Percentiles rank a stretch among this genome's conserved stretches.
Conservation (phyloP, 2,888 invertebrate genomes). For the Phrixothrix hirtus region DNA sequence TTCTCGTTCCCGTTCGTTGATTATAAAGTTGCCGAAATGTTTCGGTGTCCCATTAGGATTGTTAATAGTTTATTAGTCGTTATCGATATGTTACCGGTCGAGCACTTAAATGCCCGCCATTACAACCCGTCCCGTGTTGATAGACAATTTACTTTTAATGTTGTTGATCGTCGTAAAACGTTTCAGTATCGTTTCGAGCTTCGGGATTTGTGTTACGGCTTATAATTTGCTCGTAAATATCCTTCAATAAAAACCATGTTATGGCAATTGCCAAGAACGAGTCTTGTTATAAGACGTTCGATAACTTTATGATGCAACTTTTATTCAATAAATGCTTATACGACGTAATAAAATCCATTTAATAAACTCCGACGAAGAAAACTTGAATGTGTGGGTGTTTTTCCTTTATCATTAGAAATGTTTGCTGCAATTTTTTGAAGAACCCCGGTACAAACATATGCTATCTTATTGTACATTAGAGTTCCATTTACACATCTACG, state of each 20-base stretch:
- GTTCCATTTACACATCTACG: conserved; percentile 11
- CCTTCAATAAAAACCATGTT: conserved; percentile 11
- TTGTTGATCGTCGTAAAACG: conserved; percentile 35
- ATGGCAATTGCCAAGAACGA: no score
- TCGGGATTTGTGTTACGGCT: conserved; percentile 34
- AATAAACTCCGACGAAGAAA: conserved; percentile 15
- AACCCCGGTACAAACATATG: no score
- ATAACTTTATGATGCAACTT: conserved; percentile 24
- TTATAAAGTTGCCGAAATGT: neutral
- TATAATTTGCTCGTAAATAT: conserved; percentile 42
- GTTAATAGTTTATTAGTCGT: conserved; percentile 13
- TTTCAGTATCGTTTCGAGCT: conserved; percentile 2
- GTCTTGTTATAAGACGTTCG: conserved; percentile 16
- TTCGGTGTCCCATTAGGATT: conserved; percentile 7
- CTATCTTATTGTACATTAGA: conserved; percentile 13
- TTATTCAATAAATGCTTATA: conserved; percentile 18
- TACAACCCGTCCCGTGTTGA: conserved; percentile 26
- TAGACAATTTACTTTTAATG: conserved; percentile 38
- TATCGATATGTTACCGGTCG: conserved; percentile 8
- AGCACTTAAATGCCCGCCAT: conserved; percentile 2
- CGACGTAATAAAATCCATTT: conserved; percentile 22
- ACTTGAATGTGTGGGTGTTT: conserved; percentile 6
- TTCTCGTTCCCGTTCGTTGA: neutral
- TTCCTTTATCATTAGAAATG: no score
- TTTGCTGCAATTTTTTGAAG: no score